phyloP scores from a whole-genome alignment of 2,797 vertebrate genomes.

The Rhinella marina region DNA sequence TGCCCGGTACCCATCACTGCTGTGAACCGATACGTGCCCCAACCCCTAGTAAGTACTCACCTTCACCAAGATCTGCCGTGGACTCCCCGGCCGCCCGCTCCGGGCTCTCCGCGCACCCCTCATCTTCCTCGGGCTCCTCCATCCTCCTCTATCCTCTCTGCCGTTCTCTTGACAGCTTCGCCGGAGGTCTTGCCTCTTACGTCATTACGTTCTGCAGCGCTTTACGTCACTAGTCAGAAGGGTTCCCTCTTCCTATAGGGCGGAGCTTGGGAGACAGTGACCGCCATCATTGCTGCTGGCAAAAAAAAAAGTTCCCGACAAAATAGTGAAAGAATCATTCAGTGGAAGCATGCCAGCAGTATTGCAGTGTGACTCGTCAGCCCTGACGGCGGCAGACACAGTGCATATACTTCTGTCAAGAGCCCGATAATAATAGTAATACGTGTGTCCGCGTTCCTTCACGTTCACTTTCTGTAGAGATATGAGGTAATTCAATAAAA shows the following conservation, averaged over 20 bases:
- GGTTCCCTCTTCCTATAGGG: not conserved
- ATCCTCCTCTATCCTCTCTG: not conserved
- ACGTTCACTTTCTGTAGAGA: too few species aligned
- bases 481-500: not conserved
- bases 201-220: slow-evolving; percentile 46
- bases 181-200: slow-evolving; percentile 20
- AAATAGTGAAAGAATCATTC: not conserved
- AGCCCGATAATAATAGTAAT: not conserved
- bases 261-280: not conserved
- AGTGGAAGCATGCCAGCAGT: not conserved
- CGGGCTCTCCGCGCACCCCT: not conserved
- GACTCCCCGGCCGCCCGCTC: not conserved
- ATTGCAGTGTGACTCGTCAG: not conserved
- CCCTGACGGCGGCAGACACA: not conserved
- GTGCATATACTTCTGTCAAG: not conserved
- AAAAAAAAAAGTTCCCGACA: not conserved
- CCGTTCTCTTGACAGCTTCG: slow-evolving; percentile 26
- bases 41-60: not conserved
- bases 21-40: too few species aligned
- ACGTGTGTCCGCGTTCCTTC: too few species aligned
- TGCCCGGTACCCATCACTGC: not conserved
- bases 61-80: not conserved
- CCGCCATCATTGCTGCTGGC: slow-evolving; percentile 32
- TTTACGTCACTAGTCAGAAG: not conserved
- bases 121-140: slow-evolving; percentile 51